Conservation (phyloP, 2,113 vertebrate species). For the Grammomys dolichurus region DNA sequence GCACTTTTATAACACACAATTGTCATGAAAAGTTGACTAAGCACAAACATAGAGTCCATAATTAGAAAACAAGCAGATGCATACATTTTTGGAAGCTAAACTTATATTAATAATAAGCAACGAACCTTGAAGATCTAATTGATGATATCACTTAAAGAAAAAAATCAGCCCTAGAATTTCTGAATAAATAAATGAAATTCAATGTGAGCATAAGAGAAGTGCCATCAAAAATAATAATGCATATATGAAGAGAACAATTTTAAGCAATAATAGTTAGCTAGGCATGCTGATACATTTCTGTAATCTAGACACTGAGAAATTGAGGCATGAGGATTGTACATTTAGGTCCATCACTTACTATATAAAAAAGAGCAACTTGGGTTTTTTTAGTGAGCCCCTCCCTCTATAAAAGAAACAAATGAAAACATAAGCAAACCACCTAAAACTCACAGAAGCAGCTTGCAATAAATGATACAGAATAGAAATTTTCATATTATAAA, state of each 20-base stretch:
- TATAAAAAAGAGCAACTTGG: not conserved
- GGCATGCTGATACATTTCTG: not conserved
- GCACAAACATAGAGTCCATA: not conserved
- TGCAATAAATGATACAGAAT: not conserved
- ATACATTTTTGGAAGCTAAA: not conserved
- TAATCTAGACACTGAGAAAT: too few species aligned
- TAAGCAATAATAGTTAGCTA: not conserved
- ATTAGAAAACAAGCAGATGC: not conserved
- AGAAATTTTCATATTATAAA: not conserved
- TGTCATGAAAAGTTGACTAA: not conserved
- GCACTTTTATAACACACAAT: not conserved
- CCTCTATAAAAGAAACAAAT: not conserved
- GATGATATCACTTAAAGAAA: not conserved
- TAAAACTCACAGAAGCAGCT: not conserved
- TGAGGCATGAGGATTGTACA: not conserved
- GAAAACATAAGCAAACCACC: not conserved
- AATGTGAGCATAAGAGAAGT: not conserved
- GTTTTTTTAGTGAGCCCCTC: not conserved
- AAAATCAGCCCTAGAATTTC: not conserved
- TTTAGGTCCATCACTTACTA: not conserved
- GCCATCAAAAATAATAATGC: not conserved
- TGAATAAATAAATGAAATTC: not conserved
- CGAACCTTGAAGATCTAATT: not conserved
- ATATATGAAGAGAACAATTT: not conserved
- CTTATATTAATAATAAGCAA: not conserved